Percentiles rank a stretch among this genome's conserved stretches.
phyloP scores from a whole-genome alignment of 2,888 invertebrate species.

The Synanthedon vespiformis region DNA sequence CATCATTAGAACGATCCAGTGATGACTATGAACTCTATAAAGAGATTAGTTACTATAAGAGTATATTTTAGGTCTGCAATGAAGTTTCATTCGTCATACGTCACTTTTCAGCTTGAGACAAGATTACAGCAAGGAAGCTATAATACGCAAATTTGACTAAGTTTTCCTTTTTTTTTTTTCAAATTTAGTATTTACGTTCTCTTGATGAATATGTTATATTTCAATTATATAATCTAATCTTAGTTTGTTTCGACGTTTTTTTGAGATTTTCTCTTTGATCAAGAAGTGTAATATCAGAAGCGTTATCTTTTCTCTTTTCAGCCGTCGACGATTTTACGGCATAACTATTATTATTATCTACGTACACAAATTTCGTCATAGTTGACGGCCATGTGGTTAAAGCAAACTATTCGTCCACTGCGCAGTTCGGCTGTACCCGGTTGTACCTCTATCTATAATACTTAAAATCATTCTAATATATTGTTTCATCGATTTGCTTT shows the following conservation, averaged over 20 bases:
- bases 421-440: constrained; percentile 20
- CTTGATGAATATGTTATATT: too few relatives aligned
- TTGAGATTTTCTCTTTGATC: background rate
- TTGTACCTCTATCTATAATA: background rate
- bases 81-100: too few relatives aligned
- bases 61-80: too few relatives aligned
- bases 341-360: background rate
- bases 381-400: constrained; percentile 9
- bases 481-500: too few relatives aligned
- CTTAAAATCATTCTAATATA: background rate
- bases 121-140: too few relatives aligned
- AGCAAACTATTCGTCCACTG: constrained; percentile 27
- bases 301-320: background rate
- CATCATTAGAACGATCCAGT: background rate
- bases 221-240: too few relatives aligned
- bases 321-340: background rate
- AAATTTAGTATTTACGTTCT: too few relatives aligned
- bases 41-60: too few relatives aligned
- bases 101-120: too few relatives aligned
- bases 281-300: background rate
- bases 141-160: too few relatives aligned
- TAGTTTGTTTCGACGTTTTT: too few relatives aligned
- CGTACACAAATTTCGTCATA: background rate
- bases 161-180: too few relatives aligned
- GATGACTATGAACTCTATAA: background rate